A percentile compares a stretch with the other conserved stretches of the same genome.
Evolutionary conservation across 1,140 invertebrate species (phyloP).

Genomic region (Cardiocondyla obscurior): DNA sequence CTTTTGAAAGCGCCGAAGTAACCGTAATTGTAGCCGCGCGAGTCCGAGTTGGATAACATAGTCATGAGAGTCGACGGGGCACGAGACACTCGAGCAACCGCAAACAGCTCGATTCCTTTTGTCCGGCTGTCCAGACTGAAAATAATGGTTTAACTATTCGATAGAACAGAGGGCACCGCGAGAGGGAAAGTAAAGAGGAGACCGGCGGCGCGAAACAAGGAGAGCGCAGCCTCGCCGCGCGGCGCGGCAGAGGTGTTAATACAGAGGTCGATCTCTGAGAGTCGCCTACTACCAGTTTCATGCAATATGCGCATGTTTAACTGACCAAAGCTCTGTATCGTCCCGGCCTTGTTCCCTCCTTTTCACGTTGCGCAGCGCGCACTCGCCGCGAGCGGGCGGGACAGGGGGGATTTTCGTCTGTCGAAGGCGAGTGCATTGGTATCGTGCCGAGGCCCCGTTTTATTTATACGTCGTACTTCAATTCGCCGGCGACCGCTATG

Average conservation of each 20-base stretch:
- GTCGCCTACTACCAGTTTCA: slow-evolving; percentile 82
- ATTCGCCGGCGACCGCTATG: slow-evolving; percentile 53
- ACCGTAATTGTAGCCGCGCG: slow-evolving; percentile 18
- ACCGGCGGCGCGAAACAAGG: slow-evolving; percentile 37
- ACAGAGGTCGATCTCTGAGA: slow-evolving; percentile 81
- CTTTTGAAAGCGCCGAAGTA: neutral
- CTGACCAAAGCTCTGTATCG: slow-evolving; percentile 81
- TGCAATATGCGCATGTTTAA: slow-evolving; percentile 85
- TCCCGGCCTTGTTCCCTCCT: slow-evolving; percentile 59
- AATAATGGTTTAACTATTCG: slow-evolving; percentile 77
- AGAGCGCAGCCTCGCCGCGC: slow-evolving; percentile 29
- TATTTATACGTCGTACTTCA: slow-evolving; percentile 74
- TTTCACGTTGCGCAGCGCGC: slow-evolving; percentile 60
- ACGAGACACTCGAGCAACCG: slow-evolving; percentile 61
- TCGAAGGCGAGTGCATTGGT: slow-evolving; percentile 14
- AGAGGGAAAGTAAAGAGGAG: slow-evolving; percentile 35
- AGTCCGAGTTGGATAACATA: slow-evolving; percentile 34
- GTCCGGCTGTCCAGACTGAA: slow-evolving; percentile 72
- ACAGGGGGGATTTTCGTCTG: slow-evolving; percentile 47
- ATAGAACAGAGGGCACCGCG: slow-evolving; percentile 48
- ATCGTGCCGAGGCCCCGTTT: slow-evolving; percentile 54
- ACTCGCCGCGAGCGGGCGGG: slow-evolving; percentile 43
- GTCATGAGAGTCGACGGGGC: slow-evolving; percentile 40
- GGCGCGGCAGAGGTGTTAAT: slow-evolving; percentile 80
- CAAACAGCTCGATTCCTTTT: slow-evolving; percentile 70